These are phyloP conservation scores for Mylabris sibirica DNA, from an alignment of 2,888 invertebrate genomes.

Conservation along the genomic window DNA sequence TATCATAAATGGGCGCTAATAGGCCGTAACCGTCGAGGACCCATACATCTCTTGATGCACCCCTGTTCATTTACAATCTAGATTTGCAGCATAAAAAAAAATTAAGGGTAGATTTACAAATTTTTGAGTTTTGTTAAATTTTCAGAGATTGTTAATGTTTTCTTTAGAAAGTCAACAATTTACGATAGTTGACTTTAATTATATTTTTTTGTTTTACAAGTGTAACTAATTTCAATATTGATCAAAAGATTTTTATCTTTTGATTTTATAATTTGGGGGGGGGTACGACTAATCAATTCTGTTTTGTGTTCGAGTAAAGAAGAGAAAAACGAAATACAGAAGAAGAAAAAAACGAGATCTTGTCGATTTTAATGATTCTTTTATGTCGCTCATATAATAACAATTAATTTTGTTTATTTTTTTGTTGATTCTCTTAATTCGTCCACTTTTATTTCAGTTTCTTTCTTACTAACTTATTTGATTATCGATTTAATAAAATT, in stretches of 20 bases:
- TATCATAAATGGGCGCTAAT: too few species aligned
- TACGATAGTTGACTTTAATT: neutral
- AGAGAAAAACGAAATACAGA: neutral
- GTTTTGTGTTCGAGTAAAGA: neutral
- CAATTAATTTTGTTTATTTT: conserved; percentile 30
- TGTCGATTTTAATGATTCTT: conserved; percentile 29
- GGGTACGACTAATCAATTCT: conserved; percentile 11
- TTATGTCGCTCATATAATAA: conserved; percentile 28
- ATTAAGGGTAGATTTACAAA: too few species aligned
- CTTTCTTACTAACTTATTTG: conserved; percentile 16
- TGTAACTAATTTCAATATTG: conserved; percentile 1
- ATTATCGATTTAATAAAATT: conserved; percentile 17
- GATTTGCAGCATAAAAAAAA: too few species aligned
- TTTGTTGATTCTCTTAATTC: conserved; percentile 15
- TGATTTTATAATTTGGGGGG: conserved; percentile 14
- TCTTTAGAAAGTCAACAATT: neutral
- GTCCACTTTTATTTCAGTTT: conserved; percentile 28
- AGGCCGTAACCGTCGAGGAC: too few species aligned
- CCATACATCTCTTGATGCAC: too few species aligned
- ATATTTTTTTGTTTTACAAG: neutral
- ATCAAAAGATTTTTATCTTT: neutral
- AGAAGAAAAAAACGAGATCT: conserved; percentile 17
- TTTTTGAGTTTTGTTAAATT: neutral
- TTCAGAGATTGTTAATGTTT: neutral
- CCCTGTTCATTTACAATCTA: too few species aligned